Conservation (phyloP, 2,888 invertebrate genomes). For the Microctonus hyperodae region DNA sequence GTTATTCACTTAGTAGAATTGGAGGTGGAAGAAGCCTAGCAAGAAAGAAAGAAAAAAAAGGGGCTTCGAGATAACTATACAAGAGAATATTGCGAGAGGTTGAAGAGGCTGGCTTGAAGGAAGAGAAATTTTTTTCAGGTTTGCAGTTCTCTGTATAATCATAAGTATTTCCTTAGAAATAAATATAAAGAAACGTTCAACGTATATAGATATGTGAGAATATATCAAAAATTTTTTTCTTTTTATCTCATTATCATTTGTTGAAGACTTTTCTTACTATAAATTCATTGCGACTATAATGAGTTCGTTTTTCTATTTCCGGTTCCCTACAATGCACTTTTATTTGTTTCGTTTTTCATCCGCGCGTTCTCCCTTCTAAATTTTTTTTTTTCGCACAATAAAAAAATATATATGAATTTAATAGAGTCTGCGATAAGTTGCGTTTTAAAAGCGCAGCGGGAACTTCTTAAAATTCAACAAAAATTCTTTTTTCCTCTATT, state of each 20-base stretch:
- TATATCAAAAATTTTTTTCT: neutral
- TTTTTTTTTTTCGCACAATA: no score
- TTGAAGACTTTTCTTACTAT: slow-evolving; percentile 14
- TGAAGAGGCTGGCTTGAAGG: neutral
- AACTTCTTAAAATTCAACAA: no score
- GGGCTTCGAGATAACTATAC: slow-evolving; percentile 16
- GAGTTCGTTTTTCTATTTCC: slow-evolving; percentile 11
- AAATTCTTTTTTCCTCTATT: no score
- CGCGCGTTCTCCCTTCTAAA: no score
- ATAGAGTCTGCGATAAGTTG: no score
- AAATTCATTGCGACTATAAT: slow-evolving; percentile 12
- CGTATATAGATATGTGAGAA: neutral
- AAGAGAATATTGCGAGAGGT: neutral
- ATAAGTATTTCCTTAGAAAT: slow-evolving; percentile 17
- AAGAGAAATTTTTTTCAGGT: slow-evolving; percentile 16
- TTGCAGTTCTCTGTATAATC: slow-evolving; percentile 13
- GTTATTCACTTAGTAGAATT: slow-evolving; percentile 32
- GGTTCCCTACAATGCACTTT: neutral
- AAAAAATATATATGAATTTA: no score
- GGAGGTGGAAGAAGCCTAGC: neutral
- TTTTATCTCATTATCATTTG: slow-evolving; percentile 16
- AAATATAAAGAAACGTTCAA: slow-evolving; percentile 14
- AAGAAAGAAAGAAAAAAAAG: slow-evolving; percentile 4
- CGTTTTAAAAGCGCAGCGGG: no score
- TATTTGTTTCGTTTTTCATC: no score